Conservation (phyloP, 2,113 vertebrate genomes). For the Petrocephalus microphthalmus region DNA sequence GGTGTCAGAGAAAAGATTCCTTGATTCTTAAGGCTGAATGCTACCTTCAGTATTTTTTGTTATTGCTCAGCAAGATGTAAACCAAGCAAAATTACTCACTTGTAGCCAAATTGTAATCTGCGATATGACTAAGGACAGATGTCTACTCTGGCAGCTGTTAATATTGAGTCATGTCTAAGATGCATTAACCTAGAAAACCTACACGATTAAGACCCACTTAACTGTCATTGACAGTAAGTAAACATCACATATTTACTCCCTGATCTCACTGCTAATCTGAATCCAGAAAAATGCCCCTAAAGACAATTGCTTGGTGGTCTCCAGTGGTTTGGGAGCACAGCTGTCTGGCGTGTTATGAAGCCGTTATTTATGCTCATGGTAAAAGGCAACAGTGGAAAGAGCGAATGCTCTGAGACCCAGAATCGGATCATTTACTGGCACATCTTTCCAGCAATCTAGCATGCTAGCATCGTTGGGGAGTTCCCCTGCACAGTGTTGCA, state of each 20-base stretch:
- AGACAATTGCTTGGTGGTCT: not conserved
- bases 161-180: not conserved
- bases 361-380: constrained; percentile 30
- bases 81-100: not conserved
- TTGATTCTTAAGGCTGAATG: not conserved
- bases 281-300: not conserved
- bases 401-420: not conserved
- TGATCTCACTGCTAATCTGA: not conserved
- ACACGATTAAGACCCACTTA: not conserved
- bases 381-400: not conserved
- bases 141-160: not conserved
- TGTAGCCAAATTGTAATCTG: not conserved
- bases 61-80: not conserved
- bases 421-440: not conserved
- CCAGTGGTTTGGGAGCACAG: constrained; percentile 12
- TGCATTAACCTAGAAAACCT: not conserved
- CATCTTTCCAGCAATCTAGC: not conserved
- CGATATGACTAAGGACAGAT: not conserved
- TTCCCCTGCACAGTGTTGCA: not conserved
- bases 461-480: not conserved
- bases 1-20: no score
- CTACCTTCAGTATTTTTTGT: not conserved
- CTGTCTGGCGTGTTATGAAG: constrained; percentile 33
- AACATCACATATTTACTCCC: constrained; percentile 1
- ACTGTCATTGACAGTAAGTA: constrained; percentile 12